Base-by-base conservation (phyloP, 1,140 invertebrate species). In the Scaptomyza montana region DNA sequence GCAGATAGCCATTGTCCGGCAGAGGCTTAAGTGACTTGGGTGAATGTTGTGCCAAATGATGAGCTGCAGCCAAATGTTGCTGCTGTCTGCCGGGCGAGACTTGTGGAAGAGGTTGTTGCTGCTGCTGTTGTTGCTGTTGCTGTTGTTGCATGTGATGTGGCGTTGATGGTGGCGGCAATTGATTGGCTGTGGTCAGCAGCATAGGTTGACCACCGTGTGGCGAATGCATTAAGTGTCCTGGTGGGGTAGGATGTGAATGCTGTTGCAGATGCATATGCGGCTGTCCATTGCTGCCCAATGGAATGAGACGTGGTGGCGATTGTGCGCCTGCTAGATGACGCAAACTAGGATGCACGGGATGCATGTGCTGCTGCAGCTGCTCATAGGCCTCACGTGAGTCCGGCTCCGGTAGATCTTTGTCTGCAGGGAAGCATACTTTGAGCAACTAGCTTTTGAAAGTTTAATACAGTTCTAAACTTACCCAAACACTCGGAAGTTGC, bases 401-500 rank as follows among this genome's bases (percentile, higher is more conserved):
- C 25, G 90, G 87, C 41, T 92, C 91, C 0, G 90, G 90, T 5
- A 84, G 77, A 12, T 92, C 91, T 49, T 92, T 92, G 49, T 92
- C 91, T 90, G 30, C 6, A 33, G 0, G n/a, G 3, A n/a, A 43
- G 21, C 8, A 43, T 43, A n/a, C 1, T 25, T 25, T 25, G 21
- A 25, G 21, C 21, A 25, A 25, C 21, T 1, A 4, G 4, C 8
- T 43, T 43, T n/a, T 43, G 12, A 43, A 3, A 43, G n/a, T 5
- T 43, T 36, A 36, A 36, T 12, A 5, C n/a, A 8, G 0, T 25
- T 25, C 10, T 5, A 3, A 70, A 93, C 94, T 94, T 92, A 96
- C 96, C 95, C 56, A 94, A 92, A 94, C 94, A 94, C 93, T 96
- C 93, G 92, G 93, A 94, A 53, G 94, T 93, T 21, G 95, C 95